Evolutionary conservation across 2,888 invertebrate species (phyloP), one percentile per base, ranked within the genome.

Genomic region (Drosophila limbata): DNA sequence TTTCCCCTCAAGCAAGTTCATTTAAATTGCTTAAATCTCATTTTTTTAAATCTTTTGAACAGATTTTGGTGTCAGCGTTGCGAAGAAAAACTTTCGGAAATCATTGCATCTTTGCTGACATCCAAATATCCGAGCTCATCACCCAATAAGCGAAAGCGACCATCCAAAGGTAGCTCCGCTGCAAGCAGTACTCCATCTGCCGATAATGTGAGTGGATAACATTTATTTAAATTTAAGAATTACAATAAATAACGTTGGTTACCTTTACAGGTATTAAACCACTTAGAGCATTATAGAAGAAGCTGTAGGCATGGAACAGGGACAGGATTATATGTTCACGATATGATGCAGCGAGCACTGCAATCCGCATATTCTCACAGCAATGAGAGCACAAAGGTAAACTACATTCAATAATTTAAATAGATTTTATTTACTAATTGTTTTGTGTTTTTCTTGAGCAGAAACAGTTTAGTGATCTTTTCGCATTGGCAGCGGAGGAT

Each of bases 51-150:
- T 10, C 13, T 48, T 21, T 1, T 17, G 15, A 21, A 48, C 15
- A 93, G 93, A 89, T 97, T 96, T 93, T 99, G 98, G 99, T 98
- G 97, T 92, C 96, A 97, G 88, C 97, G 97, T 88, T 96, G 96
- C 90, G 97, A 98, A 89, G 98, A 98, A 87, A 97, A 96, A 92
- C 94, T 97, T 67, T 96, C 95, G 5, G 97, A 97, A 93, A 93
- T 97, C 76, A 94, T 97, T 69, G 95, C 96, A 52, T 95, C 95
- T 82, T 93, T 97, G 68, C 93, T 97, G 89, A 96, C 95, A 90
- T 96, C 96, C 72, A 94, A 97, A 90, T 97, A 96, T 92, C 97
- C 97, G 59, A 96, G 96, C 65, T 96, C 97, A 35, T 97, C 97
- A 75, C 98, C 98, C 8, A 97, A 97, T 90, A 98, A 98, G 92